Conservation (phyloP, 37 sponge, comb jelly and placozoan genomes). For the Spongia lamella region DNA sequence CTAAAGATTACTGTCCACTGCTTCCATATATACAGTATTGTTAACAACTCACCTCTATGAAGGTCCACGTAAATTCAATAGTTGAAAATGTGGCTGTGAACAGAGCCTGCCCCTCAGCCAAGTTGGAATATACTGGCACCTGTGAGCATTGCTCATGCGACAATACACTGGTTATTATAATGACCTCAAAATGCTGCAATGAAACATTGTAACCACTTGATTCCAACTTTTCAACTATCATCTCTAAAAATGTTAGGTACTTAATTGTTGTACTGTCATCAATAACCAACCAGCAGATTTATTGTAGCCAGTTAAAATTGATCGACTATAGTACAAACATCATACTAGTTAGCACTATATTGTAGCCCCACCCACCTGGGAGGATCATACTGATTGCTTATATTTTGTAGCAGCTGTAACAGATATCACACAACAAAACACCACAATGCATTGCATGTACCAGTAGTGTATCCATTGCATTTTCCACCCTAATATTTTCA, state of each 20-base stretch:
- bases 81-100: not conserved
- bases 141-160: too few relatives aligned
- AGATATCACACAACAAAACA: not conserved
- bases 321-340: constrained; percentile 38
- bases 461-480: constrained; percentile 41
- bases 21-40: too few relatives aligned
- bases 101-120: constrained; percentile 6
- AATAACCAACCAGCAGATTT: constrained; percentile 56
- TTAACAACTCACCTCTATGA: not conserved
- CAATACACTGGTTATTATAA: not conserved
- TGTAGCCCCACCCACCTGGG: not conserved
- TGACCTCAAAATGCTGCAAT: not conserved
- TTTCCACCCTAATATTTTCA: constrained; percentile 3
- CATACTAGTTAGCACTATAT: not conserved
- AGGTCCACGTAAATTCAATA: not conserved
- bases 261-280: too few relatives aligned
- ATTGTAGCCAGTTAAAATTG: constrained; percentile 68
- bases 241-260: constrained; percentile 3
- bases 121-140: constrained; percentile 1
- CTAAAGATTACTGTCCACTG: constrained; percentile 2
- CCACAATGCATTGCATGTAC: constrained; percentile 3
- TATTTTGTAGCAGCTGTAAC: not conserved
- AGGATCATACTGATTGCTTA: not conserved
- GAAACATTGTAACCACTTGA: constrained; percentile 9
- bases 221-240: constrained; percentile 14